Base-by-base conservation (phyloP, 2,888 invertebrate genomes). In the Eumerus sabulonum region DNA sequence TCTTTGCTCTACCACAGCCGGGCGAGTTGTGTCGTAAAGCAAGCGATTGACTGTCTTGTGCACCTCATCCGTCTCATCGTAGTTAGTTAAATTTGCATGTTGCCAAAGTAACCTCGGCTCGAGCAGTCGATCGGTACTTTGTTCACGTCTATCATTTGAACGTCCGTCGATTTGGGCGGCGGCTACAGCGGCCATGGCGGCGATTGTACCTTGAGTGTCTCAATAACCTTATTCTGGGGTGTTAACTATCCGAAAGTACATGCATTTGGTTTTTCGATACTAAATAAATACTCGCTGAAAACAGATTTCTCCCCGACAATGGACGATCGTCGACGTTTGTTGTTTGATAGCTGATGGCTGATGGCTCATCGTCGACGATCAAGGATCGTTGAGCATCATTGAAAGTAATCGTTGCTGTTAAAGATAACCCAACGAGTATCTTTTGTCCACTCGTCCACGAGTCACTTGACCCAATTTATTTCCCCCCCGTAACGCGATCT, bases 51-150 rank as follows among this genome's bases (percentile, higher is more conserved):
- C 63, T 79, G 74, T 53, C 68, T 68, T 60, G 50, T 53, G 68
- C 51, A n/a, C 51, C 45, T 17, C 44, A 19, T 59, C 45, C 72
- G 60, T 67, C 73, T 40, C 57, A 27, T 42, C 42, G 50, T 56
- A 36, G 44, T 63, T 63, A 14, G 36, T 51, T 68, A 63, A 60
- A 79, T 79, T 79, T 79, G 79, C 74, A 79, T 79, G 74, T 74
- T 56, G 64, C 50, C 40, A 17, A 57, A 62, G 53, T 27, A 27
- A 27, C 27, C 27, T 54, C 45, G 53, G 48, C 51, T 66, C 27
- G 70, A 76, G 71, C 27, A 76, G 68, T 64, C 36, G 60, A 60
- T 57, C n/a, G 11, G 11, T 40, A n/a, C 40, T 27, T 27, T n/a
- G 70, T 62, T 53, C 51, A 36, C 40, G 54, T 36, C n/a, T n/a